Evolutionary conservation across 2,797 vertebrate genomes (phyloP).

Genomic region (Argya squamiceps): DNA sequence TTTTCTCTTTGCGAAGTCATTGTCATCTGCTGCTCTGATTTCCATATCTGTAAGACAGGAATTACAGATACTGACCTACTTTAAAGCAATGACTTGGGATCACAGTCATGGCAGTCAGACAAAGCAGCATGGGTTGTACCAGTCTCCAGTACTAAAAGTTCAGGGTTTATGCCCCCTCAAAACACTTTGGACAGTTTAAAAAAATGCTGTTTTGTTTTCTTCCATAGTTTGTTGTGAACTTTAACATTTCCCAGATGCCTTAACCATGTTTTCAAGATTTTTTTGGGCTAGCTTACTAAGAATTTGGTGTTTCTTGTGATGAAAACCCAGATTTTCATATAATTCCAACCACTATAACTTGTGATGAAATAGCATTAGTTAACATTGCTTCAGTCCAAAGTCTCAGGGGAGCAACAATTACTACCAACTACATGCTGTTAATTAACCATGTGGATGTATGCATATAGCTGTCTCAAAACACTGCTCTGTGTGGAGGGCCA

Average conservation of each 20-base stretch:
- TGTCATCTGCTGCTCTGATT: background rate
- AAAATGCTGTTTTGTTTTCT: background rate
- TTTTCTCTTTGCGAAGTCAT: conserved; percentile 16
- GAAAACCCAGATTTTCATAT: background rate
- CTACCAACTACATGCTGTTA: background rate
- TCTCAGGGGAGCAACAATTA: background rate
- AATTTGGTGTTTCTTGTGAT: background rate
- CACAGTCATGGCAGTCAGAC: background rate
- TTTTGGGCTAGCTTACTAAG: background rate
- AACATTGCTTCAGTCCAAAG: background rate
- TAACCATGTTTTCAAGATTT: background rate
- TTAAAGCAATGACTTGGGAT: background rate
- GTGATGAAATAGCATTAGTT: background rate
- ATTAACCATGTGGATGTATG: background rate
- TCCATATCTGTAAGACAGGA: background rate
- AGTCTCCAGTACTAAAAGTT: background rate
- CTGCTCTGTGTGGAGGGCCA: background rate
- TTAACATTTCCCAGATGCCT: background rate
- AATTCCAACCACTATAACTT: background rate
- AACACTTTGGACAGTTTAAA: background rate
- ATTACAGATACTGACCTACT: conserved; percentile 11
- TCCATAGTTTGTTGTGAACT: background rate
- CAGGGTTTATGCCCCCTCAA: background rate
- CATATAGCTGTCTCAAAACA: background rate
- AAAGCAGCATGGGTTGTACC: background rate